phyloP scores from a whole-genome alignment of 2,888 invertebrate genomes.

The Xestia c-nigrum region DNA sequence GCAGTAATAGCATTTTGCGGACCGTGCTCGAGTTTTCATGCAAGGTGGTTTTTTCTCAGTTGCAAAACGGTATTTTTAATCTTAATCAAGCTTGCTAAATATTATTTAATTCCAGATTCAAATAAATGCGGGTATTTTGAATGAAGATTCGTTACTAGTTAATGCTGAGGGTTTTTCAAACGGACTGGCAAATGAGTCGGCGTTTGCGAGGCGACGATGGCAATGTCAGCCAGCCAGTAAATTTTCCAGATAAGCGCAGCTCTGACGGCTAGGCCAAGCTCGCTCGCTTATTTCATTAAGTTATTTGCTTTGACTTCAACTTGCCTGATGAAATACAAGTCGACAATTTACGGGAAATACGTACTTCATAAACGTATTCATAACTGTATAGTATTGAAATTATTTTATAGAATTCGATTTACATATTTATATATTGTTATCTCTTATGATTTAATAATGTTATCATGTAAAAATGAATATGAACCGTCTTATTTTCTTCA shows the following conservation, averaged over 20 bases:
- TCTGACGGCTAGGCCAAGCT: conserved; percentile 83
- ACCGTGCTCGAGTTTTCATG: conserved; percentile 18
- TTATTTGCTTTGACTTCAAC: conserved; percentile 85
- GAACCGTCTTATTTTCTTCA: conserved; percentile 13
- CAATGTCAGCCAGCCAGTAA: conserved; percentile 88
- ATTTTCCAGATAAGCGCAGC: conserved; percentile 87
- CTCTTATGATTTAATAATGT: conserved; percentile 12
- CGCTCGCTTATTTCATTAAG: conserved; percentile 86
- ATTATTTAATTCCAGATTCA: conserved; percentile 30
- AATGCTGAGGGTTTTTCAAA: conserved; percentile 83
- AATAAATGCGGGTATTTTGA: conserved; percentile 60
- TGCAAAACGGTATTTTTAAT: conserved; percentile 28
- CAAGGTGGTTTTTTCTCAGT: conserved; percentile 23
- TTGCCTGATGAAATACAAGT: conserved; percentile 77
- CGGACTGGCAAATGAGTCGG: conserved; percentile 86
- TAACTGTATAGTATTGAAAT: conserved; percentile 10
- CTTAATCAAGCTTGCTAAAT: conserved; percentile 19
- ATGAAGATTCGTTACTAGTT: conserved; percentile 75
- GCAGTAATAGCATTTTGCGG: conserved; percentile 7
- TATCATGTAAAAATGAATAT: neutral
- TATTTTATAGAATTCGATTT: neutral
- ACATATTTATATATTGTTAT: neutral
- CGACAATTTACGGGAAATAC: conserved; percentile 60
- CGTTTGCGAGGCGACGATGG: conserved; percentile 85
- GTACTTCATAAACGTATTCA: conserved; percentile 15